Percentiles rank a stretch among this genome's conserved stretches.
phyloP scores from a whole-genome alignment of 2,113 vertebrate genomes.

The Sterrhoptilus dennistouni region DNA sequence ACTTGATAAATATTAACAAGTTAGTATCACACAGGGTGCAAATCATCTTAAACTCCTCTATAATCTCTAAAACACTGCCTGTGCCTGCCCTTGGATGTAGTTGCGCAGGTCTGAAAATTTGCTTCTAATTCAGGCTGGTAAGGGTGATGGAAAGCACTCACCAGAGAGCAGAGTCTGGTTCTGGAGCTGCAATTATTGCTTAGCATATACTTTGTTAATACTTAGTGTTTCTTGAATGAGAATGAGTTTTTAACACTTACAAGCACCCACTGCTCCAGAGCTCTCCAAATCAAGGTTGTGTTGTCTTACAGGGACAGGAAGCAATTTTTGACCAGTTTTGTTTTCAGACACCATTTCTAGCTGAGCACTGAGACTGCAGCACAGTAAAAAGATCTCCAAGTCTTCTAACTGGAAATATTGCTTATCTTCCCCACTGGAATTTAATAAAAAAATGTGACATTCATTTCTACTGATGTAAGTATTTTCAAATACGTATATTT shows the following conservation, averaged over 20 bases:
- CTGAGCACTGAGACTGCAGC: not conserved
- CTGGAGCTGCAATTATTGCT: not conserved
- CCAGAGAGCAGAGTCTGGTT: not conserved
- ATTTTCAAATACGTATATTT: conserved; percentile 13
- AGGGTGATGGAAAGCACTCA: conserved; percentile 5
- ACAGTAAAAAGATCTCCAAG: not conserved
- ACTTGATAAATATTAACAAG: conserved; percentile 37
- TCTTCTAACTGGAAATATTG: not conserved
- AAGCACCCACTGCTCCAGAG: not conserved
- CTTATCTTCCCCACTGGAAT: not conserved
- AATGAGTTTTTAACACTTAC: not conserved
- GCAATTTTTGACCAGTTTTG: not conserved
- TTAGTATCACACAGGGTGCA: not conserved
- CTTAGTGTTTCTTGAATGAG: not conserved
- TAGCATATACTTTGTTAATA: conserved; percentile 3
- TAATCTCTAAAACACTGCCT: not conserved
- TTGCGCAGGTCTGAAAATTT: not conserved
- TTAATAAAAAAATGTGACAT: not conserved
- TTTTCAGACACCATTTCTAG: not conserved
- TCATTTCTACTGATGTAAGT: conserved; percentile 27
- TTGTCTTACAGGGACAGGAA: not conserved
- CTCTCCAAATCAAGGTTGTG: not conserved
- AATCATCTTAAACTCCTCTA: not conserved
- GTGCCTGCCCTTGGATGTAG: not conserved
- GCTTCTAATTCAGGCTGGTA: not conserved